phyloP scores from a whole-genome alignment of 1,140 invertebrate genomes.

The Helicorthomorpha holstii region DNA sequence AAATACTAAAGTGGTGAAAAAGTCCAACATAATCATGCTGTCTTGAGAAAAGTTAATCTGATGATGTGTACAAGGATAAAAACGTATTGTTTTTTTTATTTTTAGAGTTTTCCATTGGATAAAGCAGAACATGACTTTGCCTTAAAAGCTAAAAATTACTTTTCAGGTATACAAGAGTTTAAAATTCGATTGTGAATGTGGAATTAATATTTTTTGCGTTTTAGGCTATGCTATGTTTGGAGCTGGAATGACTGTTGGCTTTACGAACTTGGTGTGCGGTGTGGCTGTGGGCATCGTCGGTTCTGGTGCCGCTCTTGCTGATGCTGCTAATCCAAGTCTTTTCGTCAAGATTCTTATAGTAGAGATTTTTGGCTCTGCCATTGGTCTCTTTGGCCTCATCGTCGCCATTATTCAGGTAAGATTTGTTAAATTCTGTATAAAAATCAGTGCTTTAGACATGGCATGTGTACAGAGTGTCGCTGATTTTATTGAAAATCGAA shows the following conservation, averaged over 20 bases:
- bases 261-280: conserved; percentile 89
- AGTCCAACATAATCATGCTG: too few species aligned
- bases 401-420: conserved; percentile 81
- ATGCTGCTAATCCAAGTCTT: conserved; percentile 82
- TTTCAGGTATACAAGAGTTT: conserved; percentile 9
- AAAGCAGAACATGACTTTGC: conserved; percentile 1
- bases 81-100: too few species aligned
- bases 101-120: conserved; percentile 7
- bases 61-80: too few species aligned
- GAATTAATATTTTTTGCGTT: background rate
- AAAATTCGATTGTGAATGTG: background rate
- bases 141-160: conserved; percentile 11
- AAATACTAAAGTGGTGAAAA: too few species aligned
- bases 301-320: conserved; percentile 85
- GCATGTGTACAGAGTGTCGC: too few species aligned
- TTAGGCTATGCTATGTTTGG: conserved; percentile 83
- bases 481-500: too few species aligned
- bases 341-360: conserved; percentile 97
- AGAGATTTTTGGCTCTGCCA: conserved; percentile 95
- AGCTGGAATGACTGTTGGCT: conserved; percentile 80
- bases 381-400: conserved; percentile 95
- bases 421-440: too few species aligned
- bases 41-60: too few species aligned
- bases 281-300: conserved; percentile 89
- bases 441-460: too few species aligned